Evolutionary conservation across 2,888 invertebrate genomes (phyloP), one percentile per base, ranked within the genome.

Genomic region (Nephrotoma appendiculata): DNA sequence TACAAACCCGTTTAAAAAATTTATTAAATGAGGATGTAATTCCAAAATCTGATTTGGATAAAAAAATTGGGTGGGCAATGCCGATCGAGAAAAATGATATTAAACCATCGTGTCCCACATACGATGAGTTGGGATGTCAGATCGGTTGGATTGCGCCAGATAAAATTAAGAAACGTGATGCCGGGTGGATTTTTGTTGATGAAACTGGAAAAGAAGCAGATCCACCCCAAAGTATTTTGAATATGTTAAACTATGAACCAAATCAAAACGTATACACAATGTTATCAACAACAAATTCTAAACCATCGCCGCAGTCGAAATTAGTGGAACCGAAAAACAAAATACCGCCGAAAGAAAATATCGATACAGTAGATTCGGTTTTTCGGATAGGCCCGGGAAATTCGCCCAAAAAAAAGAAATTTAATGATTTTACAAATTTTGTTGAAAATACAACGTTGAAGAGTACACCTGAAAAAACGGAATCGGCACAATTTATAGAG

Each of bases 311-410:
- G 12, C 83, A 52, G 11, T 19, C 52, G 41, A 52, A 57, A 12
- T 41, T 9, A 45, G 4, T n/a, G 48, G 41, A 41, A 6, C 5
- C 31, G 1, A 31, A 6, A 86, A 57, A 42, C 43, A 52, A 7
- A 41, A 52, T 88, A n/a, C 89, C 90, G 1, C 89, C 88, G 0
- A 91, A 91, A 87, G 85, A 90, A 3, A 89, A 90, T 19, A 88
- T 91, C 41, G 91, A 91, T 86, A 91, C 90, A 0, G 91, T 91
- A 0, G 91, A 91, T 87, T 89, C 90, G 0, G 88, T 88, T 5
- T 71, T 86, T 9, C 84, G 86, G 41, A 48, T 52, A 43, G 31
- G 83, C 12, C 85, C 83, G 19, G 42, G n/a, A 41, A 87, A 85
- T 45, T 86, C 87, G 7, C 85, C 83, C n/a, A 83, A 43, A n/a